These are phyloP conservation scores for Palythoa caribaeorum DNA, from an alignment of 92 coral and sea anemone species.

Conservation along the genomic window DNA sequence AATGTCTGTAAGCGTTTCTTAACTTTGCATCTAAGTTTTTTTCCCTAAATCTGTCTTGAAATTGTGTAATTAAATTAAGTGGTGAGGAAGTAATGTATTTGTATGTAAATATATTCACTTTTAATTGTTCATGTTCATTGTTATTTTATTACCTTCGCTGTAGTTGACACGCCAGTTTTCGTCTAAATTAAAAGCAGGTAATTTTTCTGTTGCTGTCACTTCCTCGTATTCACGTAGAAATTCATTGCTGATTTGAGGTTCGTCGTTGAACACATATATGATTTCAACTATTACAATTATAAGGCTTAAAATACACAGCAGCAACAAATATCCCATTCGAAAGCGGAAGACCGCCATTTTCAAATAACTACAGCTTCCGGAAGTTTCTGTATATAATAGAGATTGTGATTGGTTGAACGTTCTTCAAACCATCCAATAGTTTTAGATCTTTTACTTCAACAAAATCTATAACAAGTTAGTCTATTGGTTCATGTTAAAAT, in stretches of 20 bases:
- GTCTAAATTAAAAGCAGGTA: conserved; percentile 53
- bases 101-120: too few relatives aligned
- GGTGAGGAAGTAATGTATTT: too few relatives aligned
- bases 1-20: too few relatives aligned
- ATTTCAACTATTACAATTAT: conserved; percentile 28
- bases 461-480: neutral
- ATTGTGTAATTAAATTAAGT: too few relatives aligned
- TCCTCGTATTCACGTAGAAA: neutral
- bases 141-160: conserved; percentile 69
- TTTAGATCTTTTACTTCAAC: neutral
- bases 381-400: neutral
- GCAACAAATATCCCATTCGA: neutral
- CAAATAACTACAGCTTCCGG: conserved; percentile 31
- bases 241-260: neutral
- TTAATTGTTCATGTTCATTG: too few relatives aligned
- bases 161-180: conserved; percentile 84
- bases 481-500: neutral
- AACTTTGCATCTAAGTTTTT: too few relatives aligned
- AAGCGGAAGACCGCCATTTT: conserved; percentile 46
- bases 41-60: too few relatives aligned
- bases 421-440: neutral
- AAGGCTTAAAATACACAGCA: conserved; percentile 15
- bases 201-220: conserved; percentile 15
- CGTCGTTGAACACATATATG: conserved; percentile 36
- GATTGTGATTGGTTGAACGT: conserved; percentile 1